Evolutionary conservation across 2,888 invertebrate genomes (phyloP).

Genomic region (Chrysolina haemoptera): DNA sequence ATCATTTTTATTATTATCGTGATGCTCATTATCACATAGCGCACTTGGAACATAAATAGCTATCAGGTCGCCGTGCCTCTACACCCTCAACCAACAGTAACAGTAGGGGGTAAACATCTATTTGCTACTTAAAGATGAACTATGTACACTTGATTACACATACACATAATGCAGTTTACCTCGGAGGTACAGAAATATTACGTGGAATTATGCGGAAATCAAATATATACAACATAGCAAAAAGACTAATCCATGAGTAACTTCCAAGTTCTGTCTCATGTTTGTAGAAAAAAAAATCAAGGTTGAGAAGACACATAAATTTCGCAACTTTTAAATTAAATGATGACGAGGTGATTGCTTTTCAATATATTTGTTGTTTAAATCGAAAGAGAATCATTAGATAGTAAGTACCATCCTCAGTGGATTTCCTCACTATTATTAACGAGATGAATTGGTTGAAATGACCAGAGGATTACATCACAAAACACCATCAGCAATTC

Average conservation of each 20-base stretch:
- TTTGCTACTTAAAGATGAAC: too few relatives aligned
- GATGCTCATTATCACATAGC: too few relatives aligned
- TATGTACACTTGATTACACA: too few relatives aligned
- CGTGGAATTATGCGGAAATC: constrained; percentile 13
- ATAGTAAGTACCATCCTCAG: neutral
- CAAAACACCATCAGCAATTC: neutral
- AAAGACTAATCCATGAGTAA: constrained; percentile 26
- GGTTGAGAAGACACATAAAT: constrained; percentile 27
- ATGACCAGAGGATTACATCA: neutral
- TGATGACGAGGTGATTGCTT: constrained; percentile 27
- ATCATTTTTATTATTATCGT: too few relatives aligned
- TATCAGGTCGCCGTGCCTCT: too few relatives aligned
- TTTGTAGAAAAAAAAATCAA: constrained; percentile 20
- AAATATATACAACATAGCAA: constrained; percentile 14
- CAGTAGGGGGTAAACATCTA: too few relatives aligned
- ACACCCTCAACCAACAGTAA: too few relatives aligned
- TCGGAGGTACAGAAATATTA: too few relatives aligned
- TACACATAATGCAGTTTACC: too few relatives aligned
- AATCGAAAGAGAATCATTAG: neutral
- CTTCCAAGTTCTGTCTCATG: neutral
- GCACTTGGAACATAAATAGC: too few relatives aligned
- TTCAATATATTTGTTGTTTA: neutral
- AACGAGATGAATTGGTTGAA: neutral
- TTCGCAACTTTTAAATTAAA: constrained; percentile 24
- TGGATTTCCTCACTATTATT: neutral